Evolutionary conservation across 2,888 invertebrate genomes (phyloP), one percentile per base, ranked within the genome.

Genomic region (Metalampra italica): DNA sequence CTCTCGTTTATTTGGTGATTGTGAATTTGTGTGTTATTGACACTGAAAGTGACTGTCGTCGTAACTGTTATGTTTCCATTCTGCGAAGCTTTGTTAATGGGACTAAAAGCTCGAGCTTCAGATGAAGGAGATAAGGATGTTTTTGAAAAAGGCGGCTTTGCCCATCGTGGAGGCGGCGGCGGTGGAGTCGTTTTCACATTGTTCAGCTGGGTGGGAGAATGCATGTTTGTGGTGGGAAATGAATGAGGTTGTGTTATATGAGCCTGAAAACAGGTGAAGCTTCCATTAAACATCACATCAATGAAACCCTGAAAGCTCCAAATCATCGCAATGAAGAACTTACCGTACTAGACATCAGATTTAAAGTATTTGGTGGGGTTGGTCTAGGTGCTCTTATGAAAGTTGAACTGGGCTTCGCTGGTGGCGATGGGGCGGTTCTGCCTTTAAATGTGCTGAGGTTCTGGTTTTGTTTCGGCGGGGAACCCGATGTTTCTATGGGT

Each of bases 141-240:
- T 57, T 91, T 90, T 29, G 90, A 84, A 22, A 90, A 90, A 1
- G 91, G 91, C 0, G 96, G 95, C 75, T 96, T 96, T 0, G 95
- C 93, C 95, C 96, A 96, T 65, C 96, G 90, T 11, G 96, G 94
- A 0, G 96, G 96, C 0, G 96, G 96, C 0, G 95, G 95, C 7
- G 96, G 96, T 1, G 96, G 96, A 32, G 94, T 94, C 43, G 83
- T 91, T 75, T 89, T 89, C 43, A 76, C n/a, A 36, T 66, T 22
- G 54, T 63, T 75, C 52, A 68, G 75, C 56, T 73, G 82, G 53
- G 78, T 86, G 58, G 86, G 88, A 58, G 88, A 89, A 56, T 80
- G 78, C 66, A 75, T 74, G 59, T 78, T 82, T 60, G 77, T 68
- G 46, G 78, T 80, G 42, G 86, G 89, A 67, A 88, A 89, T 68